Conservation (phyloP, 1,140 invertebrate genomes). For the Scaptomyza pallida region DNA sequence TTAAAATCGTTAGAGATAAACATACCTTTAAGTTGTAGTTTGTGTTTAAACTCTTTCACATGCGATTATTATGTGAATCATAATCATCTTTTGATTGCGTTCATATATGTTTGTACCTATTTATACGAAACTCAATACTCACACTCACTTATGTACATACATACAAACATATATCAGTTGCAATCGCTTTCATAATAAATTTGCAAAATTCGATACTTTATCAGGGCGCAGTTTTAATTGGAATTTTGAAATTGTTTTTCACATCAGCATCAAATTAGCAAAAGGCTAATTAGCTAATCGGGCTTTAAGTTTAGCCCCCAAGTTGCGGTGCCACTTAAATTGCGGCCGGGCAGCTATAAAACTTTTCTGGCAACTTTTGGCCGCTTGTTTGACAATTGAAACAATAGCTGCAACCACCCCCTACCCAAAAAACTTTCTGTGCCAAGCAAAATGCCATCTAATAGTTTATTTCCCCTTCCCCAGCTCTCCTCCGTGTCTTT, state of each 20-base stretch:
- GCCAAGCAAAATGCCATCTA: constrained; percentile 36
- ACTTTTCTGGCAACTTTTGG: constrained; percentile 51
- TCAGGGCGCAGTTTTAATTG: constrained; percentile 51
- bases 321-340: constrained; percentile 37
- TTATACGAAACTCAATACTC: background rate
- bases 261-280: constrained; percentile 56
- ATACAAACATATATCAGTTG: background rate
- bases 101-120: background rate
- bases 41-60: background rate
- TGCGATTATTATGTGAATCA: background rate
- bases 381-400: constrained; percentile 67
- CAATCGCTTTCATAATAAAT: constrained; percentile 13
- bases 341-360: constrained; percentile 26
- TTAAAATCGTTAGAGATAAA: background rate
- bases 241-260: constrained; percentile 24
- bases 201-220: constrained; percentile 32
- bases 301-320: constrained; percentile 49
- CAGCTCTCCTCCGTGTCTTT: background rate
- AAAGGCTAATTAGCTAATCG: constrained; percentile 66
- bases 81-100: background rate
- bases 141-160: no score
- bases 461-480: constrained; percentile 40
- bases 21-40: no score
- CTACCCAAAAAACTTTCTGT: constrained; percentile 28
- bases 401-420: constrained; percentile 50